Base-by-base conservation (phyloP, 53 echinoderm and acorn worm genomes). In the Hippasteria phrygiana region DNA sequence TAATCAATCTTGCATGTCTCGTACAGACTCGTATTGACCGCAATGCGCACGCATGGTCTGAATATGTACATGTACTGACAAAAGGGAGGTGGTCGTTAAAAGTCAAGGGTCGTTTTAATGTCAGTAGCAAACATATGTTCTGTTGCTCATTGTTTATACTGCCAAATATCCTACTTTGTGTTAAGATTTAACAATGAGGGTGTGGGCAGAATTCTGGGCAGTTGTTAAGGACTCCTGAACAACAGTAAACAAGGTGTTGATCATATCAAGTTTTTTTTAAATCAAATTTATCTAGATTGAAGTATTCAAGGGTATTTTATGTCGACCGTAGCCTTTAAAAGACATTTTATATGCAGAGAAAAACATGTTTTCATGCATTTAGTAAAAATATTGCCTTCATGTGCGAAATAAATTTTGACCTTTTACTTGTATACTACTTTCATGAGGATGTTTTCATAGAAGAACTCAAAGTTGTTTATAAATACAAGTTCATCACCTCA, bases 101-200 rank as follows among this genome's bases (percentile, higher is more conserved):
- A 78, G 78, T 78, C 78, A 78, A 78, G 40, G 78, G 78, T 78
- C 78, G 22, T 26, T 28, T 40, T 4, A 38, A 55, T 35, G 36
- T 6, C 55, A 40, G 36, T 55, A 0, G 59, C 78, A 55, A 78
- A 41, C 78, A 78, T 78, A 78, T 78, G 78, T 59, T 78, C 41
- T 33, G 54, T 40, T 55, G 28, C 10, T 55, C 24, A 22, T 55
- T 59, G 39, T 78, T 78, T 55, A 7, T 17, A 32, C 53, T 9
- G 77, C 35, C 77, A 24, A 37, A 31, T 20, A 50, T 51, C 53
- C 0, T 6, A 51, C 35, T 77, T 77, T 37, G 27, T 55, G 36
- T 6, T 22, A 32, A 40, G 4, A 37, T 55, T 39, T 34, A 24
- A 36, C 47, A 34, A 20, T 27, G 17, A 76, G 5, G 47, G 26